Evolutionary conservation across 1,140 invertebrate species (phyloP).

Genomic region (Scaptomyza montana): DNA sequence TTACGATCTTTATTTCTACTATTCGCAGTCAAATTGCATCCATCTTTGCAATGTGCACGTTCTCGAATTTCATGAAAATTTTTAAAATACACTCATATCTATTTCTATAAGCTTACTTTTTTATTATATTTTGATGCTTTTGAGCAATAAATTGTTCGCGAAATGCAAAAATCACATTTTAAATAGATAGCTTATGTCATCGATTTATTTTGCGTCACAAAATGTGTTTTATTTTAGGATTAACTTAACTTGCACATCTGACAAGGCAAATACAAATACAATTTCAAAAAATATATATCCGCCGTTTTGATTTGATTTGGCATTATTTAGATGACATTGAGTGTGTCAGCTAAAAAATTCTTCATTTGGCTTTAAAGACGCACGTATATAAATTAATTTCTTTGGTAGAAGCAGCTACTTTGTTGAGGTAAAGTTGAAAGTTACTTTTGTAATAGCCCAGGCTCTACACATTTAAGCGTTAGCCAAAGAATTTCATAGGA

Average conservation of each 20-base stretch:
- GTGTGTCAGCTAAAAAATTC: slow-evolving; percentile 34
- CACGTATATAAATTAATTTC: slow-evolving; percentile 35
- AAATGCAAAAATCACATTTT: slow-evolving; percentile 51
- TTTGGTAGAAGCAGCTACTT: slow-evolving; percentile 3
- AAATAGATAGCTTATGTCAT: slow-evolving; percentile 71
- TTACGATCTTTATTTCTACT: too few species aligned
- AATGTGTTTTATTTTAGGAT: slow-evolving; percentile 61
- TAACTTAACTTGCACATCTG: slow-evolving; percentile 42
- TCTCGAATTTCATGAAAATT: neutral
- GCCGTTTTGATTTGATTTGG: slow-evolving; percentile 27
- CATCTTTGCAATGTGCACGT: neutral
- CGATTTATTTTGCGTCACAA: slow-evolving; percentile 27
- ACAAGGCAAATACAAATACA: slow-evolving; percentile 16
- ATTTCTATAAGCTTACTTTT: slow-evolving; percentile 1
- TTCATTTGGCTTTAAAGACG: slow-evolving; percentile 38
- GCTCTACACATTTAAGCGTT: too few species aligned
- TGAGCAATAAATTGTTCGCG: slow-evolving; percentile 5
- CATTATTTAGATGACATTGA: slow-evolving; percentile 40
- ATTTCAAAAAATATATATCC: slow-evolving; percentile 49
- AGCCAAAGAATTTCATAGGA: slow-evolving; percentile 1
- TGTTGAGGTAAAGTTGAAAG: neutral
- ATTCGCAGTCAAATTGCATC: too few species aligned
- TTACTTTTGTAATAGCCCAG: neutral
- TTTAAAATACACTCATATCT: neutral
- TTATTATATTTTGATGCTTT: slow-evolving; percentile 28